Evolutionary conservation across 2,888 invertebrate species (phyloP).

Genomic region (Oscheius sp.): DNA sequence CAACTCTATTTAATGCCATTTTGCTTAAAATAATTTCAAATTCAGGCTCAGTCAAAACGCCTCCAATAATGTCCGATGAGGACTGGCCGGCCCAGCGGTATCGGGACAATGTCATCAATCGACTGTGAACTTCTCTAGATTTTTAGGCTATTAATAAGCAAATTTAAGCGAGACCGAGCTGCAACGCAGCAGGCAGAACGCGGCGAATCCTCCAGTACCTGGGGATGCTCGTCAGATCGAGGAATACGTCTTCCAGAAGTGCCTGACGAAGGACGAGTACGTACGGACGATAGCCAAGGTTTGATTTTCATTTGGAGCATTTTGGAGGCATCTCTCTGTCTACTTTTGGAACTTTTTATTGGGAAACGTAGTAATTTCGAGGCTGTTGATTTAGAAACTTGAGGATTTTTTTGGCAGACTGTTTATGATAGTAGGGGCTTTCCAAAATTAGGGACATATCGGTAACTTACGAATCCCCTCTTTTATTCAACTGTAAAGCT

Average conservation of each 20-base stretch:
- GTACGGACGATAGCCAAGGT: slow-evolving; percentile 73
- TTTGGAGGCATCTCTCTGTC: no score
- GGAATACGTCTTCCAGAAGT: slow-evolving; percentile 73
- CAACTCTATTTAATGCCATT: background rate
- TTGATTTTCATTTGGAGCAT: background rate
- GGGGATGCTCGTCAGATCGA: slow-evolving; percentile 72
- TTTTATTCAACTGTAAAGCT: no score
- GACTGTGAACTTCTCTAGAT: slow-evolving; percentile 71
- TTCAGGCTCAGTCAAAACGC: background rate
- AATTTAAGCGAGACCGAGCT: slow-evolving; percentile 70
- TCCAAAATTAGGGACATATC: no score
- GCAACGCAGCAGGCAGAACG: slow-evolving; percentile 72
- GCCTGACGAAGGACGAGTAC: slow-evolving; percentile 72
- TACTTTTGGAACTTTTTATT: no score
- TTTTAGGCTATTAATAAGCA: no score
- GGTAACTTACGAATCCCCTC: no score
- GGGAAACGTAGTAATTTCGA: background rate
- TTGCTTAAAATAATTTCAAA: background rate
- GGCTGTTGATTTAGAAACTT: no score
- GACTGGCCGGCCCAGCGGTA: slow-evolving; percentile 73
- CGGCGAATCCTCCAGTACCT: slow-evolving; percentile 72
- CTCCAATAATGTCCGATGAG: slow-evolving; percentile 63
- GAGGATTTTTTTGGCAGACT: no score
- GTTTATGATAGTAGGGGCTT: no score
- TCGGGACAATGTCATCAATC: slow-evolving; percentile 71